phyloP scores from a whole-genome alignment of 2,888 invertebrate genomes.

The Temnothorax rugatulus region DNA sequence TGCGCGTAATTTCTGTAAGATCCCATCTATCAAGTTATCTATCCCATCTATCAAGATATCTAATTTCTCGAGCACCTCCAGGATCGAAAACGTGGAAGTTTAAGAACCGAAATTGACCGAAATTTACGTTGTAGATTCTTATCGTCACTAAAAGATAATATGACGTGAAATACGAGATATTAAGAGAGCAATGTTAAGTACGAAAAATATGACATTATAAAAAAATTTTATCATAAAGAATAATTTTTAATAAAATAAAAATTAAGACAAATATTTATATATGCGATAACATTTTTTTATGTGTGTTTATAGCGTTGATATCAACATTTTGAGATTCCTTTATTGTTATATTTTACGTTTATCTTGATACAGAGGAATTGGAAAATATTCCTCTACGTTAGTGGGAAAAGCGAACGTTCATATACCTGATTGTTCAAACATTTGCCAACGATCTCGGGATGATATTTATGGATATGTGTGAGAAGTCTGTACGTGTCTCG shows the following conservation, averaged over 20 bases:
- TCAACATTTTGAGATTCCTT: neutral
- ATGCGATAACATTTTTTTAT: neutral
- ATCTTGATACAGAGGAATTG: neutral
- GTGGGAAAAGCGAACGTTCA: neutral
- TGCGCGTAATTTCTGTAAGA: slow-evolving; percentile 49
- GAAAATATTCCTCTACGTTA: slow-evolving; percentile 3
- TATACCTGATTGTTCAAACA: slow-evolving; percentile 54
- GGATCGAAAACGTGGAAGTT: slow-evolving; percentile 22
- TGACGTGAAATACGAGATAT: neutral
- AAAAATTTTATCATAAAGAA: neutral
- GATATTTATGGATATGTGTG: slow-evolving; percentile 68
- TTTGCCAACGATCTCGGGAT: slow-evolving; percentile 59
- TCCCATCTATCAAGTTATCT: slow-evolving; percentile 39
- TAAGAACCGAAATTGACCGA: slow-evolving; percentile 13
- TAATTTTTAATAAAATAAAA: neutral
- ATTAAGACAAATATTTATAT: neutral
- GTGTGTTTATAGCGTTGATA: neutral
- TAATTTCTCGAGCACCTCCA: slow-evolving; percentile 7
- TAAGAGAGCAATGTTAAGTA: neutral
- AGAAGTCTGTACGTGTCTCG: slow-evolving; percentile 67
- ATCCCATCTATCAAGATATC: slow-evolving; percentile 33
- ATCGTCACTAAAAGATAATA: neutral
- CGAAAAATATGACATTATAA: neutral
- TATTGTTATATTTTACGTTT: neutral
- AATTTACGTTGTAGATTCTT: neutral